Base-by-base conservation (phyloP, 2,797 vertebrate genomes). In the Pogonophryne albipinna region DNA sequence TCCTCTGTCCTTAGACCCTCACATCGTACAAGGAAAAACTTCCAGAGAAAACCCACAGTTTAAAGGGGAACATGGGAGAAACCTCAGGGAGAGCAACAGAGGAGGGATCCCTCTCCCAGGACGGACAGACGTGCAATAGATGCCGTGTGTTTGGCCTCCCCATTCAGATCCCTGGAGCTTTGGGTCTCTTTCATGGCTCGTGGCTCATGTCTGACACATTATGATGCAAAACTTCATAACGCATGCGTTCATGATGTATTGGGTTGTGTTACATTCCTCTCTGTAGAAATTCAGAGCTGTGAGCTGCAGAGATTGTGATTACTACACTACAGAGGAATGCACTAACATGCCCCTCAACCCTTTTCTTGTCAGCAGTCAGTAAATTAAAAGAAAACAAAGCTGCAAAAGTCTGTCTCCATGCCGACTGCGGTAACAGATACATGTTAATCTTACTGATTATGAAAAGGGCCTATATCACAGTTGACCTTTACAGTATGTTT, bases 381-480 rank as follows among this genome's bases (percentile, higher is more conserved):
- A 74, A 79, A 84, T 78, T 23, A 75, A 81, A 87, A 79, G 49
- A 85, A 82, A 89, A 74, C 71, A 85, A 70, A 66, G 56, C 66
- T 67, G 38, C 19, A 58, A 4, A 60, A 47, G 34, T 57, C 27
- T 71, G 8, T 62, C 62, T 49, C 2, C 12, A 2, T 51, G 31
- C 57, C 55, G 19, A 57, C 49, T n/a, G 8, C 2, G 0, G 31
- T 11, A 59, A 52, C 20, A 23, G 6, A 16, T 55, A 49, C 17
- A 50, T 51, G 38, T 4, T 60, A 64, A 15, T 74, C 71, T 66
- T 47, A 68, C 27, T 66, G 31, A 57, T 80, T 27, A 3, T 14
- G 58, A 12, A 53, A 45, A 65, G 34, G 9, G 10, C 19, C 68
- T 51, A 53, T 57, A 76, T 74, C 45, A 61, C 13, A 62, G 63